Evolutionary conservation across 2,888 invertebrate genomes (phyloP).

Genomic region (Polydrusus pterygomalis): DNA sequence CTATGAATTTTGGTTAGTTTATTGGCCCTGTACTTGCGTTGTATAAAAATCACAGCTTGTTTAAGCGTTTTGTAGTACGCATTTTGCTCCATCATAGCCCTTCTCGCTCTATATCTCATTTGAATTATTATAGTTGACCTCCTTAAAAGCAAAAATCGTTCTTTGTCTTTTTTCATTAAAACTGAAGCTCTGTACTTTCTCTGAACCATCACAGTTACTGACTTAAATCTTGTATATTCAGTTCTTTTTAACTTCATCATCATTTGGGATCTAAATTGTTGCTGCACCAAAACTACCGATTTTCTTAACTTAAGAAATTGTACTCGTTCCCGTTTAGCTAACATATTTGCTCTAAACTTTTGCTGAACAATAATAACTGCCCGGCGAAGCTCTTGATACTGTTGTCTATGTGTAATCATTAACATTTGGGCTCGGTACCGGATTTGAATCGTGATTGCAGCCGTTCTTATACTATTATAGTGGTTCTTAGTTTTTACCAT

Average conservation of each 20-base stretch:
- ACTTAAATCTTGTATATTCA: slow-evolving; percentile 66
- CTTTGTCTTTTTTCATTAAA: slow-evolving; percentile 53
- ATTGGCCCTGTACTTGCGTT: slow-evolving; percentile 73
- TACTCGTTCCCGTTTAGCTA: slow-evolving; percentile 52
- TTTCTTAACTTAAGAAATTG: slow-evolving; percentile 57
- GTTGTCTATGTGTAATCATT: slow-evolving; percentile 55
- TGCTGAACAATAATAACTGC: slow-evolving; percentile 53
- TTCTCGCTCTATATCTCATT: slow-evolving; percentile 62
- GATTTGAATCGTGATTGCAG: slow-evolving; percentile 68
- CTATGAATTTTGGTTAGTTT: slow-evolving; percentile 64
- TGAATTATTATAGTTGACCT: slow-evolving; percentile 63
- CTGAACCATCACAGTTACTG: slow-evolving; percentile 70
- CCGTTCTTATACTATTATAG: slow-evolving; percentile 70
- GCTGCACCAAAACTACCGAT: slow-evolving; percentile 63
- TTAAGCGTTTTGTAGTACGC: slow-evolving; percentile 35
- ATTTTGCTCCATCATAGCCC: slow-evolving; percentile 37
- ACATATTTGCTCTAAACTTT: slow-evolving; percentile 62
- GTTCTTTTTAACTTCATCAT: slow-evolving; percentile 64
- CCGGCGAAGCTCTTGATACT: slow-evolving; percentile 47
- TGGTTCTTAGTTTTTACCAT: slow-evolving; percentile 64
- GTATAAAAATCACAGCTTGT: slow-evolving; percentile 68
- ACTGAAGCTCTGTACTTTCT: slow-evolving; percentile 71
- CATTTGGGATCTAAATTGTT: slow-evolving; percentile 64
- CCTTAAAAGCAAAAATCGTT: slow-evolving; percentile 41
- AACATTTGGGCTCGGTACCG: slow-evolving; percentile 60